These are phyloP conservation scores for Alectura lathami DNA, from an alignment of 2,113 vertebrate genomes.

Conservation along the genomic window DNA sequence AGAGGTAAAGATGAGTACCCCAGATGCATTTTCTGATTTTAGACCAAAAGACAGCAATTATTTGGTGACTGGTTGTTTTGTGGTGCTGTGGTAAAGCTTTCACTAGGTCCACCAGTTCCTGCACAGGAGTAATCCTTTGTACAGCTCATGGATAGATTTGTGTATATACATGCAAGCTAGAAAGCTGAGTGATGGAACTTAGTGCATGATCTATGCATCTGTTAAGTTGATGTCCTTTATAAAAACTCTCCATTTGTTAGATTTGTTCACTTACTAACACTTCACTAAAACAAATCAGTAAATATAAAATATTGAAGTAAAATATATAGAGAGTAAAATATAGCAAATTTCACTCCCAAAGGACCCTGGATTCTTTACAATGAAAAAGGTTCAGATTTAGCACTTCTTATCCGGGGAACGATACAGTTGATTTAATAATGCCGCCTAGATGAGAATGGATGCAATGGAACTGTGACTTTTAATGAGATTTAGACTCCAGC, in stretches of 20 bases:
- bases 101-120: not conserved
- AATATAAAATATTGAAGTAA: no score
- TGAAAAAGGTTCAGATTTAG: not conserved
- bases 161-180: not conserved
- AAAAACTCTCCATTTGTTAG: not conserved
- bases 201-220: not conserved
- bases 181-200: not conserved
- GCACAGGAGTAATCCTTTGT: not conserved
- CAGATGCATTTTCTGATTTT: not conserved
- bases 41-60: slow-evolving; percentile 15
- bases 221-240: not conserved
- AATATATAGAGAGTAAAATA: not conserved
- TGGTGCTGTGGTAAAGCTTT: not conserved
- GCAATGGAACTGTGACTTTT: not conserved
- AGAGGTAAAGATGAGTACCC: not conserved
- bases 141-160: not conserved
- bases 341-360: not conserved
- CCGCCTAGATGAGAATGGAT: not conserved
- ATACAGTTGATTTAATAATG: not conserved
- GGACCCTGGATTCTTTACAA: not conserved
- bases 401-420: not conserved
- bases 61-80: not conserved
- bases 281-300: not conserved
- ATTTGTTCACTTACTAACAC: not conserved
- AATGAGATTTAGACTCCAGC: not conserved